A percentile compares a stretch with the other conserved stretches of the same genome.
Conservation (phyloP, 2,888 invertebrate species). For the Microdon myrmicae region DNA sequence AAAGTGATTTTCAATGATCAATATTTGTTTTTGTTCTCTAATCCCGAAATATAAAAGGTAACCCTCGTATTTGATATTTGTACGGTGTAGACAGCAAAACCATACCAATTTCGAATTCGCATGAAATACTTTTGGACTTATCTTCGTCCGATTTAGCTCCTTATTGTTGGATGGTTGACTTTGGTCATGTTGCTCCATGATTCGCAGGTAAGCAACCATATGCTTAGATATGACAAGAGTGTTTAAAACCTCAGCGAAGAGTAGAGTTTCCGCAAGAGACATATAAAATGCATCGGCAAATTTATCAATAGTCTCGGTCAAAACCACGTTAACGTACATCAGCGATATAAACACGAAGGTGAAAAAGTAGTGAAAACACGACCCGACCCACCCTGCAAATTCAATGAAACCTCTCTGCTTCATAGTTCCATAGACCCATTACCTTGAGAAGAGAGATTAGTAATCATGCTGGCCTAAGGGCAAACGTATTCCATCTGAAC, state of each 20-base stretch:
- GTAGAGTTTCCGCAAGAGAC: conserved; percentile 53
- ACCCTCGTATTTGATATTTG: no score
- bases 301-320: conserved; percentile 28
- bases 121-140: no score
- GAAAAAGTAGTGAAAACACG: conserved; percentile 1
- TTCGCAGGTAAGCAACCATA: background rate
- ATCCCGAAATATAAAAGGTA: no score
- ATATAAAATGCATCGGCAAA: conserved; percentile 57
- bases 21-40: no score
- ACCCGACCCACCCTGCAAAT: conserved; percentile 8
- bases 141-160: background rate
- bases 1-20: no score
- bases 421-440: conserved; percentile 9
- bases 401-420: background rate
- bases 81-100: no score
- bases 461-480: conserved; percentile 11
- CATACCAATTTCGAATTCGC: no score
- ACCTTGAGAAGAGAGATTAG: background rate
- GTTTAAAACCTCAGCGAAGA: conserved; percentile 38
- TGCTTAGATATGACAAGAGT: background rate
- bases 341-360: conserved; percentile 9
- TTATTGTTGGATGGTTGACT: conserved; percentile 1
- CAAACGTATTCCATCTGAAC: conserved; percentile 11
- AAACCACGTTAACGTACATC: conserved; percentile 1
- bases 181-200: background rate